phyloP scores from a whole-genome alignment of 2,888 invertebrate species.

The Idaea biselata region DNA sequence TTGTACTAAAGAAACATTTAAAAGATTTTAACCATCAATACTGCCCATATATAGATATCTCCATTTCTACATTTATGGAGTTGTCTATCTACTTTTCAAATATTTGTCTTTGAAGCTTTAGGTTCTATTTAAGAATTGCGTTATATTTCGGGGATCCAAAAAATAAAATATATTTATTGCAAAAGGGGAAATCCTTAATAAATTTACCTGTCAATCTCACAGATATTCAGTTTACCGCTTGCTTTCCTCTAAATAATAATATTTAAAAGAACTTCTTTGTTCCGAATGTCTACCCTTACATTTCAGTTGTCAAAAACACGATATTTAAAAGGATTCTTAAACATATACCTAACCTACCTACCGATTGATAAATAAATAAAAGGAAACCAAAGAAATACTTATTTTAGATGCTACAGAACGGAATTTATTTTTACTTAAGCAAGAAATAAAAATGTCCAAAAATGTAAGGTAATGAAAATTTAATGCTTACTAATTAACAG shows the following conservation, averaged over 20 bases:
- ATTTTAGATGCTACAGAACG: neutral
- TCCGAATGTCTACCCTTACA: neutral
- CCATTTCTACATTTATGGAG: too few species aligned
- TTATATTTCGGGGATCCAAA: neutral
- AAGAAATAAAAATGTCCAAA: neutral
- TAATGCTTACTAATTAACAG: neutral
- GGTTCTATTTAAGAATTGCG: neutral
- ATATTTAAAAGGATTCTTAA: neutral
- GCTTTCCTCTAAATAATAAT: constrained; percentile 8
- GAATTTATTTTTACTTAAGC: neutral
- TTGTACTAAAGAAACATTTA: too few species aligned
- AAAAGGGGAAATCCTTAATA: constrained; percentile 30
- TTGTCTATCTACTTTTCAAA: too few species aligned
- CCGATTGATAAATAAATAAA: neutral
- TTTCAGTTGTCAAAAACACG: neutral
- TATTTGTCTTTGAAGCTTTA: neutral
- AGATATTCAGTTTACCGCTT: constrained; percentile 23
- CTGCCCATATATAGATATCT: too few species aligned
- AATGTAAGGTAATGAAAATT: neutral
- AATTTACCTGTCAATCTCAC: constrained; percentile 29
- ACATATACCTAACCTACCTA: neutral
- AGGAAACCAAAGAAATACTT: neutral
- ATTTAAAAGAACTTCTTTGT: neutral
- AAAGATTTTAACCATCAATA: too few species aligned
- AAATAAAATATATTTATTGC: constrained; percentile 2